A percentile compares a stretch with the other conserved stretches of the same genome.
phyloP scores from a whole-genome alignment of 1,140 invertebrate genomes.

The Nylanderia fulva region DNA sequence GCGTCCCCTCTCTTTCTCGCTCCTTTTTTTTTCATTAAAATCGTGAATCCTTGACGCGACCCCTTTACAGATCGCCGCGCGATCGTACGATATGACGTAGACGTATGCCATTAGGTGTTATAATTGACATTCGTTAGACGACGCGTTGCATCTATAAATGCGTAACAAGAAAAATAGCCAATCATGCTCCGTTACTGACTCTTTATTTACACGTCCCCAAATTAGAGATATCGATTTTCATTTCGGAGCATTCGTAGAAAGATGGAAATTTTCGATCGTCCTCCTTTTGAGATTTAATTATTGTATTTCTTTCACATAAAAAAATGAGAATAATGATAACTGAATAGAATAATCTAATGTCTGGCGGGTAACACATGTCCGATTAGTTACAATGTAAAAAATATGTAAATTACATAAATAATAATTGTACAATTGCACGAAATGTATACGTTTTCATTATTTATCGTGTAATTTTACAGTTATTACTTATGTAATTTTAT shows the following conservation, averaged over 20 bases:
- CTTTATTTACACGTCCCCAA: background rate
- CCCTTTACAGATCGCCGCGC: constrained; percentile 8
- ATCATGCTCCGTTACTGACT: background rate
- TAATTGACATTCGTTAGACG: background rate
- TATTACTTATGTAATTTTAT: too few species aligned
- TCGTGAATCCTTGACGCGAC: background rate
- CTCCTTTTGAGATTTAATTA: background rate
- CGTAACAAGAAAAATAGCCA: background rate
- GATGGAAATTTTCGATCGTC: background rate
- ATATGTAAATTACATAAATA: too few species aligned
- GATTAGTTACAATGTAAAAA: too few species aligned
- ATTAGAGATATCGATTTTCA: too few species aligned
- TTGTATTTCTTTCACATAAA: background rate
- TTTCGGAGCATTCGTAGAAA: too few species aligned
- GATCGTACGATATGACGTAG: background rate
- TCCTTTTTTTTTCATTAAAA: background rate
- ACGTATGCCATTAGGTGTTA: constrained; percentile 1
- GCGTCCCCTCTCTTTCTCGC: background rate
- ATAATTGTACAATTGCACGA: too few species aligned
- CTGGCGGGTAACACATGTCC: background rate
- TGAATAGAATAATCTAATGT: background rate
- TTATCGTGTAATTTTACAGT: too few species aligned
- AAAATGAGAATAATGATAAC: background rate
- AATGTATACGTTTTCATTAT: too few species aligned
- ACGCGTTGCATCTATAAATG: background rate